Percentiles rank a stretch among this genome's conserved stretches.
These are phyloP conservation scores for Prolemur simus DNA, from an alignment of 2,113 vertebrate species.

Conservation along the genomic window DNA sequence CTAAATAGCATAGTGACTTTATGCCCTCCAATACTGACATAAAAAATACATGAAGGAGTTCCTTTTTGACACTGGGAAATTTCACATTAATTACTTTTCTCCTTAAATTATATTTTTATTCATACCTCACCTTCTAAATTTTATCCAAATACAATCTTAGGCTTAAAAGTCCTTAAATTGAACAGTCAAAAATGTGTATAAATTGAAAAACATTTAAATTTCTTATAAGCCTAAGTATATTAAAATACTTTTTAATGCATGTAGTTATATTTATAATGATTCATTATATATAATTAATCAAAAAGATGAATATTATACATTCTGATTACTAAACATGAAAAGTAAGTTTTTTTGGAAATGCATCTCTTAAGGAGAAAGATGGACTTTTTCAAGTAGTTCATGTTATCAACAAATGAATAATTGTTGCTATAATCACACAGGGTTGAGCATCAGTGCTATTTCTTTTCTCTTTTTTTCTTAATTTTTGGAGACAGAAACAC, in stretches of 20 bases:
- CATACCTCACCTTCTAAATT: not conserved
- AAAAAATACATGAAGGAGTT: not conserved
- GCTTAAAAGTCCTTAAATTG: constrained; percentile 19
- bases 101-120: not conserved
- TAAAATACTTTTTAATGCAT: not conserved
- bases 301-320: not conserved
- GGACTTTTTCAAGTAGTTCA: not conserved
- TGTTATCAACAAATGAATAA: not conserved
- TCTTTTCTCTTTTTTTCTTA: not conserved
- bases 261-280: not conserved
- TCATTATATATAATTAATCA: not conserved
- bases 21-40: not conserved
- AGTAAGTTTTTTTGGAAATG: not conserved
- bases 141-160: constrained; percentile 21
- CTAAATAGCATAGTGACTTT: not conserved
- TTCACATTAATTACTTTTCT: not conserved
- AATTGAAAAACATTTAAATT: not conserved
- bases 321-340: constrained; percentile 27
- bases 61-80: not conserved
- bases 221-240: not conserved
- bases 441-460: not conserved
- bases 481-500: not conserved
- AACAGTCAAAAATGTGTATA: not conserved
- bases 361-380: not conserved
- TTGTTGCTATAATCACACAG: not conserved